Conservation (phyloP, 2,888 invertebrate species). For the Sussaba pulchella region DNA sequence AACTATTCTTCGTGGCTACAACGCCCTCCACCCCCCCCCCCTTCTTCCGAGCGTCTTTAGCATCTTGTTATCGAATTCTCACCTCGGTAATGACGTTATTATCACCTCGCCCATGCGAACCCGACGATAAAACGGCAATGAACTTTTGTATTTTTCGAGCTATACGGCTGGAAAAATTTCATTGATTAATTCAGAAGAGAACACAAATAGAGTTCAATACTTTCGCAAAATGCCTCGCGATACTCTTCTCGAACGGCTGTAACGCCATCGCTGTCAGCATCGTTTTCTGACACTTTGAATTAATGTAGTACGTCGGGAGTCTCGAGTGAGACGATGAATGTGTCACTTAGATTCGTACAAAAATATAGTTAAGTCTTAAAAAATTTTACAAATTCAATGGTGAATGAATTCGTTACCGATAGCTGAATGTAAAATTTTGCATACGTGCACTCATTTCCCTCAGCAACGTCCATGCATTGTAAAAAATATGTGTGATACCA, state of each 20-base stretch:
- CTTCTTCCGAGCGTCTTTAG: constrained; percentile 38
- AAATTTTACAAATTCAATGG: not conserved
- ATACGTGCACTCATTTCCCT: not conserved
- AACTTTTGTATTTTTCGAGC: constrained; percentile 13
- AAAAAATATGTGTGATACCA: constrained; percentile 35
- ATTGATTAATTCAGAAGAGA: not conserved
- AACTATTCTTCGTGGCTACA: constrained; percentile 52
- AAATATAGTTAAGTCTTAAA: not conserved
- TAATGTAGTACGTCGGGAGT: not conserved
- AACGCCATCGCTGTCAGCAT: not conserved
- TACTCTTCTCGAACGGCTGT: constrained; percentile 21
- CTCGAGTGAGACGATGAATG: not conserved
- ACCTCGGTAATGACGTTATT: constrained; percentile 17
- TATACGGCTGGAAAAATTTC: not conserved
- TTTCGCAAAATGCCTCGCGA: constrained; percentile 8
- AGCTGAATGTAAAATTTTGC: not conserved
- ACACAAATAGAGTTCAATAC: not conserved
- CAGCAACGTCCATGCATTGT: not conserved
- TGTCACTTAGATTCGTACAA: too few relatives aligned
- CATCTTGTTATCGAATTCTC: constrained; percentile 49
- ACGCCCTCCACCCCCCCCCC: too few relatives aligned
- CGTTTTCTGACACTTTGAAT: not conserved
- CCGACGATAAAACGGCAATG: constrained; percentile 3
- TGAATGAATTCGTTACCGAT: not conserved
- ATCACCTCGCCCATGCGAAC: not conserved